Evolutionary conservation across 2,888 invertebrate species (phyloP), one percentile per base, ranked within the genome.

Genomic region (Oscheius sp.): DNA sequence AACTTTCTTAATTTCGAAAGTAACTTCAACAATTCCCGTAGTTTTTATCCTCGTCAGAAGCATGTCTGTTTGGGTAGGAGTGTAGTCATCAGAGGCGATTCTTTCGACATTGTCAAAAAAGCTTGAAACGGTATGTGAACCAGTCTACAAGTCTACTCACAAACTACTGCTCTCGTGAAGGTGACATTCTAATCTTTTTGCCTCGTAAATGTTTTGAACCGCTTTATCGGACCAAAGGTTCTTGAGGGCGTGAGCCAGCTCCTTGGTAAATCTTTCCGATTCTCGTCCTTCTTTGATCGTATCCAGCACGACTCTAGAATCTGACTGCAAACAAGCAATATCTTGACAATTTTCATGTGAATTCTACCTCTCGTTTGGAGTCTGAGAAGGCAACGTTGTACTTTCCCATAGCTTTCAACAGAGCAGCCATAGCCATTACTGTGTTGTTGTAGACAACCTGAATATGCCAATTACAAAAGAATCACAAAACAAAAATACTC

Each of bases 11-110:
- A 82, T 84, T 58, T 76, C 79, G 50, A 84, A 84, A 29, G 70
- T 21, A 11, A 82, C 81, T 59, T 84, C 84, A 2, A 84, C 84
- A 47, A 84, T 84, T 72, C 84, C 84, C 13, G 84, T 84, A 7
- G 84, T 84, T 48, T 84, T 84, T n/a, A 85, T 86, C 66, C 88
- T 68, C 2, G 86, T 84, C n/a, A 86, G 75, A 10, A 88, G 81
- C 48, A 86, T 84, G 66, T 88, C 88, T 70, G 82, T 84, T 9
- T 83, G 75, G 2, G 85, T 84, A 2, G 87, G 86, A 1, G 50
- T 65, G 71, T 87, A 88, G 37, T 75, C 76, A 9, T 80, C 76
- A 42, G 80, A 72, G n/a, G 82, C 66, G 33, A 88, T 82, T 60
- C 87, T 74, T 11, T 84, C 84, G 32, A 88, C 53, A 35, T 74